These are phyloP conservation scores for Cosmopolites sordidus DNA, from an alignment of 2,888 invertebrate genomes.

Conservation along the genomic window DNA sequence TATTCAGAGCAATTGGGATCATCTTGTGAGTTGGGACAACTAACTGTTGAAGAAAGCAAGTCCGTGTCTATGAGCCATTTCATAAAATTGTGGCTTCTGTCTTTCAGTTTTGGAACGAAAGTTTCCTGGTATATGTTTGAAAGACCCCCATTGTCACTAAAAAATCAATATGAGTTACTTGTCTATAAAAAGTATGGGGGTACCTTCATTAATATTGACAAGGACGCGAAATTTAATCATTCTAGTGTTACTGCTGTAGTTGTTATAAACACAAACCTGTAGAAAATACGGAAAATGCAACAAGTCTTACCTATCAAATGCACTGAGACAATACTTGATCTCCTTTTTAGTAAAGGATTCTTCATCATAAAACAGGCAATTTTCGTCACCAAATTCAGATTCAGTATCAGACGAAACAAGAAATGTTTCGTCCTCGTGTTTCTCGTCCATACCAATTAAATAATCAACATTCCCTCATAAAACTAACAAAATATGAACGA, in stretches of 20 bases:
- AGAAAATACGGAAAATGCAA: background rate
- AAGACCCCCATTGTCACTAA: slow-evolving; percentile 17
- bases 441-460: slow-evolving; percentile 16
- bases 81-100: slow-evolving; percentile 19
- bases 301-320: slow-evolving; percentile 20
- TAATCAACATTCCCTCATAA: background rate
- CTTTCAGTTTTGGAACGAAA: slow-evolving; percentile 21
- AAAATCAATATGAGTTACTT: slow-evolving; percentile 5
- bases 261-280: too few species aligned
- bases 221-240: too few species aligned
- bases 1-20: slow-evolving; percentile 17
- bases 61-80: slow-evolving; percentile 22
- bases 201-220: too few species aligned
- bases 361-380: slow-evolving; percentile 20
- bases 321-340: slow-evolving; percentile 13
- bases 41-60: slow-evolving; percentile 17
- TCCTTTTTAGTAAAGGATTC: slow-evolving; percentile 14
- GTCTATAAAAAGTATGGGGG: background rate
- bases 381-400: slow-evolving; percentile 23
- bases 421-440: slow-evolving; percentile 18
- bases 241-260: too few species aligned
- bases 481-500: slow-evolving; percentile 5
- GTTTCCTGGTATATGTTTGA: slow-evolving; percentile 20
- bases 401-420: slow-evolving; percentile 24
- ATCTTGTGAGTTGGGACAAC: slow-evolving; percentile 18